Conservation (phyloP, 1,140 invertebrate genomes). For the Patella vulgata region DNA sequence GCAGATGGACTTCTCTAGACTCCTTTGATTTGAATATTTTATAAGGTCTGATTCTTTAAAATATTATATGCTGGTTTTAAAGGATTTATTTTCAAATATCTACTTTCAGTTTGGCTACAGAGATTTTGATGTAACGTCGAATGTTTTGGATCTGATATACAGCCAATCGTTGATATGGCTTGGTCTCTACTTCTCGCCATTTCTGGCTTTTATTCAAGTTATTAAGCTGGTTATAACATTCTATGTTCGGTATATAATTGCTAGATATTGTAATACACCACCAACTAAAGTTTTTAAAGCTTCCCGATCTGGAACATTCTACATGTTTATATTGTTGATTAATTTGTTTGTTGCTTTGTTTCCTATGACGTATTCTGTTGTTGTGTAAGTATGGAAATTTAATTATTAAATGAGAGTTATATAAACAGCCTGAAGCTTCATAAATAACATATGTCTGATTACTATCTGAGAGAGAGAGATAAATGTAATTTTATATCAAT, state of each 20-base stretch:
- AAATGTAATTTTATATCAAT: no score
- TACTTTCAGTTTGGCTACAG: slow-evolving; percentile 62
- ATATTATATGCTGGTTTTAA: no score
- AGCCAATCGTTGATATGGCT: slow-evolving; percentile 80
- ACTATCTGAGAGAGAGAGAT: no score
- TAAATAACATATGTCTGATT: neutral
- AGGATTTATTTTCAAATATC: no score
- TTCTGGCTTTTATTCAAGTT: slow-evolving; percentile 72
- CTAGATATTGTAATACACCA: slow-evolving; percentile 67
- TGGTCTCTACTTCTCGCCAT: slow-evolving; percentile 76
- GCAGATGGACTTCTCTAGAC: no score
- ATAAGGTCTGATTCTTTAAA: no score
- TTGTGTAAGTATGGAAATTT: slow-evolving; percentile 47
- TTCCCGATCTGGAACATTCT: slow-evolving; percentile 55
- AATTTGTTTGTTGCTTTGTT: slow-evolving; percentile 50
- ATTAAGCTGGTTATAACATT: slow-evolving; percentile 77
- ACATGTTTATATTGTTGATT: slow-evolving; percentile 47
- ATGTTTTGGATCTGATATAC: slow-evolving; percentile 78
- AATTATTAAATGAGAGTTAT: no score
- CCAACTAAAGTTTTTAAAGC: slow-evolving; percentile 53
- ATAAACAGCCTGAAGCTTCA: no score
- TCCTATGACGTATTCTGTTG: slow-evolving; percentile 47
- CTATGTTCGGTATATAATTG: slow-evolving; percentile 74
- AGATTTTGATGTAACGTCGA: slow-evolving; percentile 76
- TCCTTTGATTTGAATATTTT: no score